These are phyloP conservation scores for Allophyes oxyacanthae DNA, from an alignment of 2,888 invertebrate species.

Conservation along the genomic window DNA sequence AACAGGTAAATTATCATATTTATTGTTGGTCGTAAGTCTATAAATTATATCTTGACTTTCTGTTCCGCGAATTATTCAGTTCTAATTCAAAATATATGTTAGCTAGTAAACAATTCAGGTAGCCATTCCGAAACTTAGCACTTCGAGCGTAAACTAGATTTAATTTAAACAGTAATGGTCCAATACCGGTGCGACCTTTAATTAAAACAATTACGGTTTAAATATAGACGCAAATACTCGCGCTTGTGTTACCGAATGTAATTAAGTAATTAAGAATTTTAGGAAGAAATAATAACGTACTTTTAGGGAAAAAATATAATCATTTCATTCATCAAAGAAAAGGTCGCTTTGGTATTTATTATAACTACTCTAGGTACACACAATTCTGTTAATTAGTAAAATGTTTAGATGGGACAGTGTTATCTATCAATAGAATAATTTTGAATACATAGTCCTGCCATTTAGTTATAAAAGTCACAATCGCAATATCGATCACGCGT, in stretches of 20 bases:
- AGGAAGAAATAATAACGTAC: conserved; percentile 15
- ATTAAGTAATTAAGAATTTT: conserved; percentile 12
- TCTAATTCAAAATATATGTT: conserved; percentile 26
- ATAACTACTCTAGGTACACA: no score
- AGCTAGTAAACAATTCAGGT: conserved; percentile 7
- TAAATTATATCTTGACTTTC: conserved; percentile 42
- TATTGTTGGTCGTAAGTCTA: conserved; percentile 61
- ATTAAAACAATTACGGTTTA: conserved; percentile 35
- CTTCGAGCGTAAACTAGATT: conserved; percentile 26
- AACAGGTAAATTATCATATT: conserved; percentile 70
- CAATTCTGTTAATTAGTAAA: no score
- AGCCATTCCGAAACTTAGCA: conserved; percentile 5
- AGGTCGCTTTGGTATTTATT: conserved; percentile 9
- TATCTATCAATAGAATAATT: no score
- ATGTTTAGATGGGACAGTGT: no score
- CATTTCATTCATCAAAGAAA: conserved; percentile 23
- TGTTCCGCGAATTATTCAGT: conserved; percentile 4
- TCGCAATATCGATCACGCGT: no score
- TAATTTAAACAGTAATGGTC: conserved; percentile 30
- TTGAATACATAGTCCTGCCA: no score
- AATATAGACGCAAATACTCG: conserved; percentile 21
- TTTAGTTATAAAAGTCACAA: no score
- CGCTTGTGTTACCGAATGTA: conserved; percentile 1
- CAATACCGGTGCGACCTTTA: conserved; percentile 27
- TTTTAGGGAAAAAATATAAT: conserved; percentile 13